Base-by-base conservation (phyloP, 2,113 vertebrate genomes). In the Prinia subflava region DNA sequence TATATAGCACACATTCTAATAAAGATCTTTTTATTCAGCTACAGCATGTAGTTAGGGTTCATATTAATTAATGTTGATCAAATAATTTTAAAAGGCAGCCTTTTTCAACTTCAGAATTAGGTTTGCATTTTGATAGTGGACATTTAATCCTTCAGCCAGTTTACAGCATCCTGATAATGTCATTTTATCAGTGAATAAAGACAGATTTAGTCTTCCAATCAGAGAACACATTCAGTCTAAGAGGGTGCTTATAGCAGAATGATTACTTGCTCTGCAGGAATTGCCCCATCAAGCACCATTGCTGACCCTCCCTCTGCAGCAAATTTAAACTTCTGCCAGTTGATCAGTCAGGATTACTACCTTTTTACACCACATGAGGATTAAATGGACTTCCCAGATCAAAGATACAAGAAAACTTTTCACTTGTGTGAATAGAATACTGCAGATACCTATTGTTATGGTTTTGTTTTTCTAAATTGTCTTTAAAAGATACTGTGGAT, bases 321-420 rank as follows among this genome's bases (percentile, higher is more conserved):
- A 96, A 95, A 95, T 93, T 59, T 80, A 91, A 96, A 78, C 60
- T 74, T 94, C 88, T 91, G 95, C 80, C 89, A 88, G 50, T 77
- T 89, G 74, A 42, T 75, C 64, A 90, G 42, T 92, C 69, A 96
- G 83, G 57, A 88, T 92, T 91, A 83, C 69, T 94, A 89, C 33
- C 14, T 49, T 94, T 91, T 93, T 80, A 89, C 35, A 31, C 13
- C 30, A 57, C 56, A 80, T 44, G 13, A 70, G 44, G 73, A 93
- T 89, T 92, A 95, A 80, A 90, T 59, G 49, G 89, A 91, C 46
- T 96, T 97, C 83, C 62, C 70, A 90, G 57, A 62, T 57, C 52
- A 62, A 74, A 87, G 52, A 65, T n/a, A 94, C 3, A 55, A 95
- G 64, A 90, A 95, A 94, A 89, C 13, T n/a, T 88, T 74, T 90